Evolutionary conservation across 2,113 vertebrate species (phyloP), one percentile per base, ranked within the genome.

Genomic region (Galemys pyrenaicus): DNA sequence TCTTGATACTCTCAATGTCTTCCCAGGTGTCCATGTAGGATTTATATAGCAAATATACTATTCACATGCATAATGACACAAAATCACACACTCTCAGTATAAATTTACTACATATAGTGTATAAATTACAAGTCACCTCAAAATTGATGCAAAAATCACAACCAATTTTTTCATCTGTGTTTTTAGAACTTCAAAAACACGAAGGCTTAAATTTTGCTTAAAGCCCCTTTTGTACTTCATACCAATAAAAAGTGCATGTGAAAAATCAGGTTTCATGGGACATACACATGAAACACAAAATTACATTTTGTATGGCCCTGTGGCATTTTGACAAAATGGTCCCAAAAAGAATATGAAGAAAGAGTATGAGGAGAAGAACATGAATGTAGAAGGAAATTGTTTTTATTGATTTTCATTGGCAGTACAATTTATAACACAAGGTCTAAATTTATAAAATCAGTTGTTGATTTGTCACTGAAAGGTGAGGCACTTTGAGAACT

Each of bases 401-500:
- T 98, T 98, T 97, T 98, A 98, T 98, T 98, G 98, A 99, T 99
- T 99, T 98, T 98, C 97, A 96, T 95, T 97, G 95, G 95, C 95
- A 95, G 91, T 96, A 94, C 79, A 98, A 97, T 97, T 97, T 94
- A 96, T 97, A 98, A 98, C 96, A 98, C 54, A 91, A 96, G 93
- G 91, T 96, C 98, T 98, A 97, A 95, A 96, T 98, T 98, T 98
- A 98, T 98, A 97, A 98, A 98, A 97, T 89, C 62, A 94, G 82
- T 94, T 97, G 97, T 98, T 93, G 96, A 97, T 96, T 96, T 92
- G 96, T 65, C 58, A 84, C 39, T 74, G 89, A 96, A 77, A 87
- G 62, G 94, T 71, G 88, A 41, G 68, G 6, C 93, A 74, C 64
- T 78, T 81, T 70, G 19, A 80, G 9, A 95, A 83, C 28, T 46